phyloP scores from a whole-genome alignment of 2,113 vertebrate species.

The Myotis lucifugus region DNA sequence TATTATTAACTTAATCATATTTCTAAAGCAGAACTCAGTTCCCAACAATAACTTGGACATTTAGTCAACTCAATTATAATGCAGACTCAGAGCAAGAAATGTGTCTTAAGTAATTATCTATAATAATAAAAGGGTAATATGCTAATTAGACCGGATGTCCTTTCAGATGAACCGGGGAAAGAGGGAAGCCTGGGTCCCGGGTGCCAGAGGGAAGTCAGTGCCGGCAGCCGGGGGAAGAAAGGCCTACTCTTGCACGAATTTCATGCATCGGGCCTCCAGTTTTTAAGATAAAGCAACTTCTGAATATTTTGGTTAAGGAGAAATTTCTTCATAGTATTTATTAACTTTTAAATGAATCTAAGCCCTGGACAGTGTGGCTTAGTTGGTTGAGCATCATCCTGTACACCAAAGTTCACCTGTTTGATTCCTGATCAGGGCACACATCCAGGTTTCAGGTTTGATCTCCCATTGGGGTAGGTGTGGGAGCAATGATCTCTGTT shows the following conservation, averaged over 20 bases:
- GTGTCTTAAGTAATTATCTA: not conserved
- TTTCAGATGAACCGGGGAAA: too few species aligned
- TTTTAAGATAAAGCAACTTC: not conserved
- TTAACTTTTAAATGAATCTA: not conserved
- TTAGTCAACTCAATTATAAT: not conserved
- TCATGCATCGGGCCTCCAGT: not conserved
- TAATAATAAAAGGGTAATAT: too few species aligned
- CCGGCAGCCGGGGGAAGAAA: too few species aligned
- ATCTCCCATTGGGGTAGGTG: not conserved
- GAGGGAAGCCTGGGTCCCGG: too few species aligned
- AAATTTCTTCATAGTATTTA: not conserved
- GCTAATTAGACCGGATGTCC: too few species aligned
- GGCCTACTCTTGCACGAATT: too few species aligned
- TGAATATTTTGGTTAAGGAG: conserved; percentile 28
- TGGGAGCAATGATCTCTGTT: not conserved
- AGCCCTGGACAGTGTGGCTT: not conserved
- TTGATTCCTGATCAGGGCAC: not conserved
- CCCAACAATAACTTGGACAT: not conserved
- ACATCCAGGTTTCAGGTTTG: not conserved
- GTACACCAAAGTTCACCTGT: not conserved
- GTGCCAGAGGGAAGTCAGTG: too few species aligned
- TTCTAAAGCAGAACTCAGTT: conserved; percentile 4
- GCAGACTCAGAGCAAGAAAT: not conserved
- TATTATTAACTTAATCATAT: not conserved
- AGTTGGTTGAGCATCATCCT: not conserved